These are phyloP conservation scores for Tautogolabrus adspersus DNA, from an alignment of 2,113 vertebrate species.

Conservation along the genomic window DNA sequence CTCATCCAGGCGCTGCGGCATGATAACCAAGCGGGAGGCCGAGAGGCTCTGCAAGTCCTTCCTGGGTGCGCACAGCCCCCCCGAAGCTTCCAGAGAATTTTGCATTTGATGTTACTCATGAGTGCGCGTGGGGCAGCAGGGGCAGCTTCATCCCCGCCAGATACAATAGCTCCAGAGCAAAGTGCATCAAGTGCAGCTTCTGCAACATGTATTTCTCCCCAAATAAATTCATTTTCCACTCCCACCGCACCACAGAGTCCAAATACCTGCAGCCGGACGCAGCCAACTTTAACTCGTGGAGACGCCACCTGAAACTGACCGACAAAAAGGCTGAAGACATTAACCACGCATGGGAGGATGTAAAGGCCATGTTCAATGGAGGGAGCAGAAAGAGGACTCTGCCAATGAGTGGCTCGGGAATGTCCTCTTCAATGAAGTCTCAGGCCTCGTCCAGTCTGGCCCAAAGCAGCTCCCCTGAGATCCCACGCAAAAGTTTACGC, in stretches of 20 bases:
- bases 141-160: slow-evolving; percentile 93
- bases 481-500: slow-evolving; percentile 85
- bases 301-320: slow-evolving; percentile 91
- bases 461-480: slow-evolving; percentile 75
- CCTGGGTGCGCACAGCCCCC: slow-evolving; percentile 89
- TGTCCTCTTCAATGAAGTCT: slow-evolving; percentile 77
- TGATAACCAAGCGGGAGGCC: slow-evolving; percentile 95
- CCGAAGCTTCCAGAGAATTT: slow-evolving; percentile 93
- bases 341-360: slow-evolving; percentile 95
- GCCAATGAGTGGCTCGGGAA: slow-evolving; percentile 81
- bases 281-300: slow-evolving; percentile 95
- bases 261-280: slow-evolving; percentile 94
- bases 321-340: slow-evolving; percentile 90
- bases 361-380: slow-evolving; percentile 98
- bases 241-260: slow-evolving; percentile 91
- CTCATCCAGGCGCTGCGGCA: slow-evolving; percentile 92
- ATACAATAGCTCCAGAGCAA: slow-evolving; percentile 93
- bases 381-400: slow-evolving; percentile 94
- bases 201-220: slow-evolving; percentile 95
- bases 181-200: slow-evolving; percentile 93
- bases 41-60: slow-evolving; percentile 94
- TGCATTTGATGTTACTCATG: slow-evolving; percentile 93
- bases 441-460: slow-evolving; percentile 73
- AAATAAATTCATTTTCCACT: slow-evolving; percentile 95
- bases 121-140: slow-evolving; percentile 91